phyloP scores from a whole-genome alignment of 2,113 vertebrate species.

The Reinhardtius hippoglossoides region DNA sequence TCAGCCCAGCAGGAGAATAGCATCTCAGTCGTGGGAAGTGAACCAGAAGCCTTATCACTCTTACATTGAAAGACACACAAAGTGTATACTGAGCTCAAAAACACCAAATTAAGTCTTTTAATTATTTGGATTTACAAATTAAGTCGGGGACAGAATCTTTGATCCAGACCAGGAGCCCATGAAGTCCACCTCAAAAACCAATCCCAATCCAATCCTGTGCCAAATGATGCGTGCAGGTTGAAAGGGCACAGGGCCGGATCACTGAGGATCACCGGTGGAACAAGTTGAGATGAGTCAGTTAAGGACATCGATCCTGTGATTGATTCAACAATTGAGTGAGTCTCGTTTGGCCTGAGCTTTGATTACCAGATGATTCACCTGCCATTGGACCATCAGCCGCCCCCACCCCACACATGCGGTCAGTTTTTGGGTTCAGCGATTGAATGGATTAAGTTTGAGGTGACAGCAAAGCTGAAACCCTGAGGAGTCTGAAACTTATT shows the following conservation, averaged over 20 bases:
- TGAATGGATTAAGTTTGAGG: slow-evolving; percentile 53
- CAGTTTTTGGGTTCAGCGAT: slow-evolving; percentile 41
- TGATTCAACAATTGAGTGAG: slow-evolving; percentile 62
- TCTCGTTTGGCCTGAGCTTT: slow-evolving; percentile 45
- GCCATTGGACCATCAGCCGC: slow-evolving; percentile 10
- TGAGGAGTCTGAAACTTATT: background rate
- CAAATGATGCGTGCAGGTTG: slow-evolving; percentile 33
- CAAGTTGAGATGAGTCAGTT: slow-evolving; percentile 68
- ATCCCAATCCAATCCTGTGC: slow-evolving; percentile 21
- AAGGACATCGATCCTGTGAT: slow-evolving; percentile 67
- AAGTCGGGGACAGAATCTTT: slow-evolving; percentile 8
- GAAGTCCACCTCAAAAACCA: slow-evolving; percentile 8
- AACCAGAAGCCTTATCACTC: background rate
- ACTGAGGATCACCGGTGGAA: slow-evolving; percentile 49
- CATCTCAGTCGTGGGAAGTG: slow-evolving; percentile 3
- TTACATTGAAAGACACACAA: background rate
- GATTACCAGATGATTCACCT: slow-evolving; percentile 62
- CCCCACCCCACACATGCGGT: slow-evolving; percentile 1
- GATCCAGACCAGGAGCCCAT: background rate
- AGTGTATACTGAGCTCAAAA: background rate
- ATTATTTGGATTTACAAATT: slow-evolving; percentile 9
- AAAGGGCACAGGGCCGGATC: slow-evolving; percentile 40
- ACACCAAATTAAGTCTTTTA: background rate
- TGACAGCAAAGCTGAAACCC: slow-evolving; percentile 33
- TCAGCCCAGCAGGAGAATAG: slow-evolving; percentile 8